phyloP scores from a whole-genome alignment of 2,888 invertebrate genomes.

The Thysanoteuthis rhombus region DNA sequence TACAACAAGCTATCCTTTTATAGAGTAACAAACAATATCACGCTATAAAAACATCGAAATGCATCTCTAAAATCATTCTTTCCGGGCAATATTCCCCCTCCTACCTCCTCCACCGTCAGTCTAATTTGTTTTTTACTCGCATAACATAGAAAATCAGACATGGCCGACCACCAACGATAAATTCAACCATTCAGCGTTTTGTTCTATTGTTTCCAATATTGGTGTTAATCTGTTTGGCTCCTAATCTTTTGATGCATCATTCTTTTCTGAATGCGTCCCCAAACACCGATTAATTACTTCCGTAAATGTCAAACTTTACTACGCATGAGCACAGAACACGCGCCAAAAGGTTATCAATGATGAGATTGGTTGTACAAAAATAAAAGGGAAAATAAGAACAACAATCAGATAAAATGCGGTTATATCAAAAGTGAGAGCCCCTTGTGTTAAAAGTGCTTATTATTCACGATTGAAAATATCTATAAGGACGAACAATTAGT shows the following conservation, averaged over 20 bases:
- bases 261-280: neutral
- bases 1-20: neutral
- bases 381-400: neutral
- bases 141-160: neutral
- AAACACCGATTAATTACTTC: neutral
- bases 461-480: neutral
- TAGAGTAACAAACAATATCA: neutral
- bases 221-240: neutral
- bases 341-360: constrained; percentile 12
- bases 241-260: neutral
- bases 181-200: neutral
- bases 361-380: neutral
- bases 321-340: neutral
- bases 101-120: too few species aligned
- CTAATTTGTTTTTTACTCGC: neutral
- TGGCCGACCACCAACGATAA: neutral
- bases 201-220: neutral
- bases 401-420: neutral
- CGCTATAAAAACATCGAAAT: too few species aligned
- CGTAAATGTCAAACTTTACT: neutral
- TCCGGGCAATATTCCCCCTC: neutral
- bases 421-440: neutral
- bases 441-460: neutral
- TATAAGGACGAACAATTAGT: neutral
- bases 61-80: neutral